phyloP scores from a whole-genome alignment of 2,797 vertebrate species.

The Cheirogaleus major region DNA sequence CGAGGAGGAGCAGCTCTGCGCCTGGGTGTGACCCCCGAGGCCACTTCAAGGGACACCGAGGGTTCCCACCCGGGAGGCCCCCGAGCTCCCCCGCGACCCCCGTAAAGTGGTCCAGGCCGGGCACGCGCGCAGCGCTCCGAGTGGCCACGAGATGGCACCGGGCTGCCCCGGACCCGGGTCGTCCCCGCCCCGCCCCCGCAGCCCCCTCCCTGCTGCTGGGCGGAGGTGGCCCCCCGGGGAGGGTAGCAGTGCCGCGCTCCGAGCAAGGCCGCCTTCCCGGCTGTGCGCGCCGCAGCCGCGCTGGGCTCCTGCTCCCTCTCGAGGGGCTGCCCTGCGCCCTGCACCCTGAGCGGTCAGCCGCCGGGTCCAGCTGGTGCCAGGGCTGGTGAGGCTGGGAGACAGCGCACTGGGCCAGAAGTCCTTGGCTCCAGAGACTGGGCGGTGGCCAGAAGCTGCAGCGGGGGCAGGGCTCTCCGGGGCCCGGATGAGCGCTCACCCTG shows the following conservation, averaged over 20 bases:
- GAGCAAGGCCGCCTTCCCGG: no score
- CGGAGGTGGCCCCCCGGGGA: background rate
- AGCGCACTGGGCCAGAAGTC: background rate
- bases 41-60: background rate
- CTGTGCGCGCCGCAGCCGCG: no score
- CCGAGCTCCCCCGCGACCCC: no score
- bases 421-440: background rate
- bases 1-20: conserved; percentile 21
- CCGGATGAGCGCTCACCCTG: background rate
- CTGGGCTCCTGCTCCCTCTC: no score
- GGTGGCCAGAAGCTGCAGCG: no score
- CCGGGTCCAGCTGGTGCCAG: background rate
- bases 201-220: background rate
- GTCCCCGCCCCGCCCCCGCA: no score
- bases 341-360: background rate
- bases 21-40: conserved; percentile 26
- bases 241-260: no score
- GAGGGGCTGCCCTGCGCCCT: background rate
- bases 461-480: background rate
- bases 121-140: background rate
- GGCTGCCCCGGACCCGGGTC: background rate
- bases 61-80: background rate
- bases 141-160: background rate
- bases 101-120: background rate
- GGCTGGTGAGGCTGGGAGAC: background rate